Conservation (phyloP, 2,797 vertebrate genomes). For the Garrulus glandarius region DNA sequence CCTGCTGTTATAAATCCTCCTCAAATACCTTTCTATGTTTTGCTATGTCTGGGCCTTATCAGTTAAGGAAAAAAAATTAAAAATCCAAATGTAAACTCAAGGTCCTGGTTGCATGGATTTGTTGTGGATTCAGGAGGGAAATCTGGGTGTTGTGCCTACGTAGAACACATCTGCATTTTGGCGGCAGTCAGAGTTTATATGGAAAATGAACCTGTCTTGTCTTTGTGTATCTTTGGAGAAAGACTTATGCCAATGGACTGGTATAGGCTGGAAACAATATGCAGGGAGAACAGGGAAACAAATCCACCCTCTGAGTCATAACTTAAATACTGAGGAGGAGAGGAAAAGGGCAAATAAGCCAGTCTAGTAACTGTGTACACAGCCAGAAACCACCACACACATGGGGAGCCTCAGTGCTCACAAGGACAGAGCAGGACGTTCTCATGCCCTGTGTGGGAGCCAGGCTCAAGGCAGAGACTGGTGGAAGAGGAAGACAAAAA, state of each 20-base stretch:
- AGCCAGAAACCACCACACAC: not conserved
- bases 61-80: not conserved
- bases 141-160: not conserved
- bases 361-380: too few relatives aligned
- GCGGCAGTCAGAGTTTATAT: not conserved
- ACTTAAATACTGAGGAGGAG: not conserved
- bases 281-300: not conserved
- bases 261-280: not conserved
- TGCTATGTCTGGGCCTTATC: not conserved
- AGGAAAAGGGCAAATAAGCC: not conserved
- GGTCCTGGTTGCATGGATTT: not conserved
- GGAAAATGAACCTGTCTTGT: not conserved
- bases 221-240: not conserved
- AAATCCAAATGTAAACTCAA: not conserved
- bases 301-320: not conserved
- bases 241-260: not conserved
- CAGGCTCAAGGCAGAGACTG: not conserved
- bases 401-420: not conserved
- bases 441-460: rapidly evolving
- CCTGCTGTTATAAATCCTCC: not conserved
- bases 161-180: not conserved
- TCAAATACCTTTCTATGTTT: not conserved
- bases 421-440: not conserved
- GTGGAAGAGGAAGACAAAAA: not conserved
- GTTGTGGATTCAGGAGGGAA: not conserved